phyloP scores from a whole-genome alignment of 2,797 vertebrate species.

The Sphenodon punctatus region DNA sequence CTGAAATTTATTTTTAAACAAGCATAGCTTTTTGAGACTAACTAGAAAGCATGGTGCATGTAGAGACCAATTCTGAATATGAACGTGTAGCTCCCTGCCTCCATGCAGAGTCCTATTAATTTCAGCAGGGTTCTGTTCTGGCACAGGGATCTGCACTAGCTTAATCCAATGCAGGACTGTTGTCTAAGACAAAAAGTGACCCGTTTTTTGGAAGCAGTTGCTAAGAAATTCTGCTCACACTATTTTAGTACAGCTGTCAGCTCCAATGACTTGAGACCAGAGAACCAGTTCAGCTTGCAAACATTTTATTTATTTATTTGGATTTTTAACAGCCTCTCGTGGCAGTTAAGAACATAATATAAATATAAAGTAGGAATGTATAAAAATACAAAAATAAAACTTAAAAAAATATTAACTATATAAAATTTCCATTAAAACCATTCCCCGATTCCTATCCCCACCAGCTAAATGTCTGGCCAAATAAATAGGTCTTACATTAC shows the following conservation, averaged over 20 bases:
- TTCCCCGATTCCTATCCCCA: too few relatives aligned
- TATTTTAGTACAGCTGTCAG: constrained; percentile 59
- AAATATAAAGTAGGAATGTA: too few relatives aligned
- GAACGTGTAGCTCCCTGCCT: background rate
- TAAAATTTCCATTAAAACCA: too few relatives aligned
- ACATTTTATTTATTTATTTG: too few relatives aligned
- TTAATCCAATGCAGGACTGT: constrained; percentile 39
- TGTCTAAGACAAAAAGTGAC: constrained; percentile 46
- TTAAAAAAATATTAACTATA: too few relatives aligned
- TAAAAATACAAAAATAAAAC: too few relatives aligned
- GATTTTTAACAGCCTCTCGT: too few relatives aligned
- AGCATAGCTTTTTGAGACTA: constrained; percentile 21
- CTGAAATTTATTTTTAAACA: constrained; percentile 44
- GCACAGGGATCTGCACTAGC: constrained; percentile 1
- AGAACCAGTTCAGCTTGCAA: constrained; percentile 42
- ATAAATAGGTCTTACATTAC: too few relatives aligned
- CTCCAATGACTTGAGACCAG: background rate
- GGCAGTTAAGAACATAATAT: too few relatives aligned
- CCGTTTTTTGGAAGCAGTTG: constrained; percentile 15
- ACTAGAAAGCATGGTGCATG: constrained; percentile 10
- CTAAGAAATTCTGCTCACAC: constrained; percentile 40
- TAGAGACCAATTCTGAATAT: background rate
- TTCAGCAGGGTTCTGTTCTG: constrained; percentile 34
- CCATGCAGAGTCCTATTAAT: background rate
- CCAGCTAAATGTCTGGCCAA: too few relatives aligned